Conservation (phyloP, 2,113 vertebrate species). For the Alethe diademata region DNA sequence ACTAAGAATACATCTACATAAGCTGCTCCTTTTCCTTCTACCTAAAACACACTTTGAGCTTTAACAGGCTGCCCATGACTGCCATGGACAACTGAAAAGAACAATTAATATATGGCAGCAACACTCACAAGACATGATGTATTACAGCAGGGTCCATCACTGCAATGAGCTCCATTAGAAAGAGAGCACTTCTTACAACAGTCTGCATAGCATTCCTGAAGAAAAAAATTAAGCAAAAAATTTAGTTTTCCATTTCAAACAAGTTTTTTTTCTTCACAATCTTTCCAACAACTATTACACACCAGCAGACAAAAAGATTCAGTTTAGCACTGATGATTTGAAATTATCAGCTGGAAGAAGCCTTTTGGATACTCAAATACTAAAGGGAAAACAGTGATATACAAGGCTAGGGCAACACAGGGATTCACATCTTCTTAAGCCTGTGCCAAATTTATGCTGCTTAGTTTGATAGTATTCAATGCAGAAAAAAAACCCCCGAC, state of each 20-base stretch:
- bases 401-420: neutral
- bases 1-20: neutral
- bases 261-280: neutral
- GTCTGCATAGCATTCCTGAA: conserved; percentile 90
- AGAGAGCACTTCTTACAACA: conserved; percentile 99
- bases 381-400: neutral
- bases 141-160: conserved; percentile 95
- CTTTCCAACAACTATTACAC: neutral
- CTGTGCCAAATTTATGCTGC: neutral
- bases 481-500: neutral
- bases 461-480: neutral
- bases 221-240: neutral
- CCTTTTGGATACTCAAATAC: neutral
- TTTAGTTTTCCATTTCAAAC: neutral
- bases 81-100: neutral
- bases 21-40: neutral
- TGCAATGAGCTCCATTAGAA: conserved; percentile 94
- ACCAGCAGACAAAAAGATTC: neutral
- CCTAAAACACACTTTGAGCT: neutral
- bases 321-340: neutral
- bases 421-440: neutral
- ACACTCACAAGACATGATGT: conserved; percentile 86
- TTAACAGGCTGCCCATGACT: neutral
- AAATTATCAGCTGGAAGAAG: neutral
- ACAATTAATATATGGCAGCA: neutral